These are phyloP conservation scores for Enteromius viviparus DNA, from an alignment of 2,797 vertebrate species.

Conservation along the genomic window DNA sequence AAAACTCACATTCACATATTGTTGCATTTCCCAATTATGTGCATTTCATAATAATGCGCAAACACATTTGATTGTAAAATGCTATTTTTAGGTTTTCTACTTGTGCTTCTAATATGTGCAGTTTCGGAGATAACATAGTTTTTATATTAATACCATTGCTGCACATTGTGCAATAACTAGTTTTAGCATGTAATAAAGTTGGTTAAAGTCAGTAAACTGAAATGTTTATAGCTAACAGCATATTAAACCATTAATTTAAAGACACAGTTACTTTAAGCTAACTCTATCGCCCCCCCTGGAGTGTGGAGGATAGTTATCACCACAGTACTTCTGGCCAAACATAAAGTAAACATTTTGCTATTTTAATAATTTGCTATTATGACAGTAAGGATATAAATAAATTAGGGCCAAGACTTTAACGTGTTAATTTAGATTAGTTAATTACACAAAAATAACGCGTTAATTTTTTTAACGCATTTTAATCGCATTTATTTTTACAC, in stretches of 20 bases:
- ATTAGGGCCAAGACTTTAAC: no score
- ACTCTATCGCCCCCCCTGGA: neutral
- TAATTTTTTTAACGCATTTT: no score
- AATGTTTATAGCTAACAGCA: neutral
- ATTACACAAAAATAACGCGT: no score
- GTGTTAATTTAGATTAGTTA: no score
- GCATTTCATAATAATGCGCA: neutral
- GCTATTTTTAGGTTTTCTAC: neutral
- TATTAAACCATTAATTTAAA: neutral
- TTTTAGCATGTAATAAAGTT: neutral
- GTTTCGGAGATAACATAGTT: neutral
- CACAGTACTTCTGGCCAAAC: neutral
- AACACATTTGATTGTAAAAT: neutral
- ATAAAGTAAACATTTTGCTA: neutral
- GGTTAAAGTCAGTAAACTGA: neutral
- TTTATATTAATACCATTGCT: neutral
- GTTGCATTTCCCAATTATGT: neutral
- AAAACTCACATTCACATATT: neutral
- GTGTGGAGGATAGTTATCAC: neutral
- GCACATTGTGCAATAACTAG: neutral
- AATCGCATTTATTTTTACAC: no score
- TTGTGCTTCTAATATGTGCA: neutral
- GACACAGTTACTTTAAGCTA: no score
- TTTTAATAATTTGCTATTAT: constrained; percentile 33
- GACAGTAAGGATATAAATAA: neutral